Evolutionary conservation across 37 sponge, comb jelly and placozoan species (phyloP), one percentile per base, ranked within the genome.

Genomic region (Beroe forskalii): DNA sequence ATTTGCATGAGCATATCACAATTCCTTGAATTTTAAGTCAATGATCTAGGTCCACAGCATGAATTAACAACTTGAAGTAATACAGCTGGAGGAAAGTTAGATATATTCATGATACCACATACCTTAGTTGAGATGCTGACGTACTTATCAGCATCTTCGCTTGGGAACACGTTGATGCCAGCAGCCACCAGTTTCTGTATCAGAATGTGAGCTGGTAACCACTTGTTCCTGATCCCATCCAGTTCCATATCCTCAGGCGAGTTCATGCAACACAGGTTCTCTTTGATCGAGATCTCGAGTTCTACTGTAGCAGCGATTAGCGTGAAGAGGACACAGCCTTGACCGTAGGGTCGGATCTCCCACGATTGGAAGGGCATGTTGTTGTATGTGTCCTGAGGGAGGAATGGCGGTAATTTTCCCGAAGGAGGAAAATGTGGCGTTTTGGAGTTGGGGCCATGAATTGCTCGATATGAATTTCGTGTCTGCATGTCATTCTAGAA

Each of bases 311-410:
- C 91, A 24, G 93, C 94, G 1, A 48, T 90, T 0, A 96, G 76
- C n/a, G 89, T 93, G 67, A 94, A 64, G n/a, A 75, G 40, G 17
- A 92, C 93, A 91, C 83, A 89, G 60, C 92, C 89, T 2, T 44
- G 40, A 6, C 92, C 96, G 0, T 62, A 23, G 22, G 96, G 93
- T 3, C 91, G 40, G 36, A 94, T 35, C 60, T 91, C 91, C 96
- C 96, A 96, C n/a, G 89, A 62, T 55, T 91, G 93, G 67, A 94
- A 96, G 0, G 96, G 96, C 92, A 94, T 91, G 91, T 96, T 96
- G 44, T 25, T 36, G 72, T 96, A 93, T 19, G 35, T 33, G 67
- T 96, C 94, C 93, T 90, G 41, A 19, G 25, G 30, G 25, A 23
- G 55, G 55, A 48, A 48, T n/a, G n/a, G n/a, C n/a, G n/a, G n/a